phyloP scores from a whole-genome alignment of 2,888 invertebrate species.

The Drosophila sordidapex region DNA sequence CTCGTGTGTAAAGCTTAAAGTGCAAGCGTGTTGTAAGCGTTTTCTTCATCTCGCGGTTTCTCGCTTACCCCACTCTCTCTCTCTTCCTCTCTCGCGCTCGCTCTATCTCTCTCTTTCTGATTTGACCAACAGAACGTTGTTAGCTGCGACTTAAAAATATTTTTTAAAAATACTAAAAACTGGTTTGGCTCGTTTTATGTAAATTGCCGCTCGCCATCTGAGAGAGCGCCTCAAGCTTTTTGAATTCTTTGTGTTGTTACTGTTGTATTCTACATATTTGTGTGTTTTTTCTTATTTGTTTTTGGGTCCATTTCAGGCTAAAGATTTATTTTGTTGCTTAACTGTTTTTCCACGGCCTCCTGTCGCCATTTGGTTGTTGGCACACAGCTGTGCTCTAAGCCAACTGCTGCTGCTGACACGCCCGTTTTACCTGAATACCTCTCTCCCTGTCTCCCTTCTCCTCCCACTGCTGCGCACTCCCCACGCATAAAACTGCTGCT shows the following conservation, averaged over 20 bases:
- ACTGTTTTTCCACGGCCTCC: constrained; percentile 56
- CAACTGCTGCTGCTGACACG: constrained; percentile 38
- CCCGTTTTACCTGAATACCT: constrained; percentile 44
- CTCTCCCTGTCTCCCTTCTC: background rate
- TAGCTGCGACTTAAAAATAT: constrained; percentile 51
- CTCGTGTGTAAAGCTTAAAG: constrained; percentile 37
- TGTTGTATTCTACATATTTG: constrained; percentile 46
- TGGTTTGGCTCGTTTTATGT: constrained; percentile 83
- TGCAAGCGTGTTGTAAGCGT: constrained; percentile 44
- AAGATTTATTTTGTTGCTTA: constrained; percentile 29
- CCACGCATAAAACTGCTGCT: constrained; percentile 30
- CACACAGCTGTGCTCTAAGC: constrained; percentile 51
- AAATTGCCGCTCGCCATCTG: constrained; percentile 75
- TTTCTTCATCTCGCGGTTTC: constrained; percentile 20
- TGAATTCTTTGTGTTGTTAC: constrained; percentile 48
- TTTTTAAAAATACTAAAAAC: constrained; percentile 61
- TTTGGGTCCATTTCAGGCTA: constrained; percentile 34
- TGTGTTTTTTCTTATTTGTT: constrained; percentile 20
- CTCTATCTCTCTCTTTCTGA: background rate
- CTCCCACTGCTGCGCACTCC: background rate
- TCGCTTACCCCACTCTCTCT: background rate
- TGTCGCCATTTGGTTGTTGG: constrained; percentile 26
- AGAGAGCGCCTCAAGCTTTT: constrained; percentile 60
- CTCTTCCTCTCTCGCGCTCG: constrained; percentile 7
- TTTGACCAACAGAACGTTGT: constrained; percentile 49